Percentiles rank a stretch among this genome's conserved stretches.
phyloP scores from a whole-genome alignment of 2,888 invertebrate genomes.

The Yponomeuta sedellus region DNA sequence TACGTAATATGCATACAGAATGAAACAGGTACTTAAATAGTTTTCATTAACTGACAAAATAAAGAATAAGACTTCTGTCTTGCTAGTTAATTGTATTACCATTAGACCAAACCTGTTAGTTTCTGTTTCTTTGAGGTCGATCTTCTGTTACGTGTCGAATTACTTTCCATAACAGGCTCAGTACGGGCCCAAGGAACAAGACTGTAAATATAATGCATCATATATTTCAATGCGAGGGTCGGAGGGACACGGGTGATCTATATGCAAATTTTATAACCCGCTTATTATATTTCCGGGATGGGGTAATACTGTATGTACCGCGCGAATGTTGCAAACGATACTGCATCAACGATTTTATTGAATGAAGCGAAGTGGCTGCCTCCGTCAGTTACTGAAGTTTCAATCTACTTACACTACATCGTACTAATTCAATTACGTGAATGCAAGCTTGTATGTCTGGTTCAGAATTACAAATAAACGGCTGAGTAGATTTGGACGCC shows the following conservation, averaged over 20 bases:
- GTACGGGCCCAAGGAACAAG: slow-evolving; percentile 20
- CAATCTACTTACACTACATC: no score
- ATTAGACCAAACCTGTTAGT: no score
- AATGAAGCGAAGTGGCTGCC: slow-evolving; percentile 24
- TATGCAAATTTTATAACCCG: slow-evolving; percentile 74
- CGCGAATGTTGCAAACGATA: slow-evolving; percentile 48
- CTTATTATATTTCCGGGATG: slow-evolving; percentile 67
- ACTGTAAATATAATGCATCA: slow-evolving; percentile 45
- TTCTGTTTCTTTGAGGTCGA: background rate
- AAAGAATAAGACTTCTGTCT: no score
- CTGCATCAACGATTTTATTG: slow-evolving; percentile 62
- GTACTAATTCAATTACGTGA: no score
- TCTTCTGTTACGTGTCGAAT: background rate
- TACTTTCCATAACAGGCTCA: background rate
- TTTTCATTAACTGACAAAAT: no score
- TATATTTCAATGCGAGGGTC: slow-evolving; percentile 28
- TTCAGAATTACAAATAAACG: no score
- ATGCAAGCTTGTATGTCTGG: no score
- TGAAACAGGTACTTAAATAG: no score
- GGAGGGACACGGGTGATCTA: slow-evolving; percentile 62
- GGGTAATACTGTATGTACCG: slow-evolving; percentile 56
- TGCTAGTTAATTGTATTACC: no score
- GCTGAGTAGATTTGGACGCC: no score
- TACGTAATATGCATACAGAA: no score
- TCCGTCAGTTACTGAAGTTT: background rate